Conservation (phyloP, 92 coral and sea anemone species). For the Paragorgia papillata region DNA sequence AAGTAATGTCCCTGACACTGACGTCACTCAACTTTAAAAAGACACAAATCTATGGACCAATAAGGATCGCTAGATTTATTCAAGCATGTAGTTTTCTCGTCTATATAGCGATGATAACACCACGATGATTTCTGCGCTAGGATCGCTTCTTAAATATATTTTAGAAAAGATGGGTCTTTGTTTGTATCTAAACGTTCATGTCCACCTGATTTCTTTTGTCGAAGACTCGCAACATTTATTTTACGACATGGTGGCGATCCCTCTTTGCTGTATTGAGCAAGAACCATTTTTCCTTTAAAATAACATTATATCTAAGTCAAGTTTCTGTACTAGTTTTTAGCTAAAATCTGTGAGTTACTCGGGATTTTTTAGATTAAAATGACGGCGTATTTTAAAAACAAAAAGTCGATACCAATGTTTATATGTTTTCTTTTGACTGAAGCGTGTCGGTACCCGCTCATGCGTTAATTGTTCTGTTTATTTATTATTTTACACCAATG, state of each 20-base stretch:
- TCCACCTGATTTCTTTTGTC: too few species aligned
- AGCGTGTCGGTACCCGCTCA: slow-evolving; percentile 4
- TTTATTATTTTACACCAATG: neutral
- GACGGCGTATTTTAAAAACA: neutral
- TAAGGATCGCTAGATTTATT: neutral
- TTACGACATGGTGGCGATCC: too few species aligned
- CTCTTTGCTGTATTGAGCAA: too few species aligned
- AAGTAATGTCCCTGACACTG: slow-evolving; percentile 10
- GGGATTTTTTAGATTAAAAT: neutral
- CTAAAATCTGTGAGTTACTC: too few species aligned
- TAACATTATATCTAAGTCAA: too few species aligned
- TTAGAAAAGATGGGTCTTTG: too few species aligned
- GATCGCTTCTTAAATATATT: too few species aligned
- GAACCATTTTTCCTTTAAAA: too few species aligned
- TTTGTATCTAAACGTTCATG: too few species aligned
- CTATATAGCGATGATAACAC: slow-evolving; percentile 36
- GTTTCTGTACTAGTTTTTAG: too few species aligned
- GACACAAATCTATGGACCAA: neutral
- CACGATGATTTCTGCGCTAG: neutral
- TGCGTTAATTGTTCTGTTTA: neutral
- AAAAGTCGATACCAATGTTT: neutral
- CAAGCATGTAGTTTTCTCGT: slow-evolving; percentile 3
- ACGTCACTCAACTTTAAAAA: slow-evolving; percentile 14
- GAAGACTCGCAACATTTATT: too few species aligned
- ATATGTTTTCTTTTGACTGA: neutral